Base-by-base conservation (phyloP, 2,888 invertebrate species). In the Keiferia lycopersicella region DNA sequence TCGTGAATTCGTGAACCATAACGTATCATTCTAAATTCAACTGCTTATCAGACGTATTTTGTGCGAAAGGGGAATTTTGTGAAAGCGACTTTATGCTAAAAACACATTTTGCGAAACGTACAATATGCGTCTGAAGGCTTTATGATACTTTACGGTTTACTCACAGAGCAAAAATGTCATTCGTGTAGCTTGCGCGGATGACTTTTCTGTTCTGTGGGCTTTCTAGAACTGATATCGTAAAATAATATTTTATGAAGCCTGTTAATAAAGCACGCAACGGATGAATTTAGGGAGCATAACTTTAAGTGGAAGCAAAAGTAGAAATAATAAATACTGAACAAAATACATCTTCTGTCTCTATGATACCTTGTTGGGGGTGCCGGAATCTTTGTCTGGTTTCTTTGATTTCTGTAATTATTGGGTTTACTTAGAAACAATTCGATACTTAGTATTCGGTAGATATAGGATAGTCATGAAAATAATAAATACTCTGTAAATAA, bases 401-500 rank as follows among this genome's bases (percentile, higher is more conserved):
- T 94, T 95, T 91, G 95, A 95, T 93, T 95, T 95, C 95, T 95
- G 94, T 79, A 95, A 94, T 81, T 77, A 86, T 10, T 75, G 77
- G 67, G 83, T 72, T 69, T 72, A 53, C 78, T 79, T 77, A 78
- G 76, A 72, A 72, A 80, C 73, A 79, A 76, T 75, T 67, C 16
- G 6, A 14, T 14, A 41, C 41, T 12, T 41, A 12, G n/a, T n/a
- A n/a, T n/a, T n/a, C n/a, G n/a, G 26, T 26, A 26, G 6, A 26
- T 26, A 26, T 26, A 26, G 26, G 26, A 26, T 26, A 26, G 26
- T 26, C 26, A 26, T 26, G 26, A 26, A 26, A 26, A 26, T 26
- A 26, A 26, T 26, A 26, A 26, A 26, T 4, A 8, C 34, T 7
- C 34, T 34, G 34, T 34, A 8, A 4, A 34, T 8, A 4, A 34